Conservation (phyloP, 2,888 invertebrate species). For the Eudemis profundana region DNA sequence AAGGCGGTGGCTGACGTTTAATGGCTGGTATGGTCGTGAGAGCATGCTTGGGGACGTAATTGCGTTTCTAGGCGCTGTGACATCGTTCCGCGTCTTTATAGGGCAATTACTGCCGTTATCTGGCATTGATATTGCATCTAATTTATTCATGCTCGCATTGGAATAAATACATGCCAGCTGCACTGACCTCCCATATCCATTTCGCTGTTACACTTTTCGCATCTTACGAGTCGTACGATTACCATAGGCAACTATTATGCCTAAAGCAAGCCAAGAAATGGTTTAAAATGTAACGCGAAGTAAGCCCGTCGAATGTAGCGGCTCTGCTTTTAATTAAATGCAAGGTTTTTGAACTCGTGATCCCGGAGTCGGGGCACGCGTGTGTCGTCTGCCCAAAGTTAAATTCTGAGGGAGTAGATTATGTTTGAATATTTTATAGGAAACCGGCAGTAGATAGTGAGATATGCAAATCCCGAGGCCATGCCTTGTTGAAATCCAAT, state of each 20-base stretch:
- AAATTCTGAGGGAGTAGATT: conserved; percentile 57
- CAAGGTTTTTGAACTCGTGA: conserved; percentile 51
- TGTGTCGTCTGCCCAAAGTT: conserved; percentile 52
- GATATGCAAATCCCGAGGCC: conserved; percentile 64
- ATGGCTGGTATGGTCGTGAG: conserved; percentile 73
- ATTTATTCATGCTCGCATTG: conserved; percentile 76
- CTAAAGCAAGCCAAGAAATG: conserved; percentile 52
- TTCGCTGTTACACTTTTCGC: conserved; percentile 57
- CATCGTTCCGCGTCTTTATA: conserved; percentile 82
- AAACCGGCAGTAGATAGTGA: conserved; percentile 51
- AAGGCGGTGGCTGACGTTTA: conserved; percentile 67
- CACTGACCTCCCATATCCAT: conserved; percentile 63
- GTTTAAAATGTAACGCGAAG: conserved; percentile 52
- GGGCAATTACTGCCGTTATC: conserved; percentile 82
- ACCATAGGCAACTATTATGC: conserved; percentile 63
- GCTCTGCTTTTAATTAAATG: conserved; percentile 55
- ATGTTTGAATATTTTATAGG: conserved; percentile 67
- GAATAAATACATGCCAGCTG: conserved; percentile 73
- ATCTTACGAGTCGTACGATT: conserved; percentile 55
- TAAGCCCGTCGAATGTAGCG: conserved; percentile 51
- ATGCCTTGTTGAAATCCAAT: conserved; percentile 64
- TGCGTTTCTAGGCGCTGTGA: conserved; percentile 78
- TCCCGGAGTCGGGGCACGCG: conserved; percentile 43
- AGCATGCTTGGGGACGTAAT: conserved; percentile 75
- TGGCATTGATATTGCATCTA: conserved; percentile 83